Conservation (phyloP, 2,113 vertebrate species). For the Rhinopomastus cyanomelas region DNA sequence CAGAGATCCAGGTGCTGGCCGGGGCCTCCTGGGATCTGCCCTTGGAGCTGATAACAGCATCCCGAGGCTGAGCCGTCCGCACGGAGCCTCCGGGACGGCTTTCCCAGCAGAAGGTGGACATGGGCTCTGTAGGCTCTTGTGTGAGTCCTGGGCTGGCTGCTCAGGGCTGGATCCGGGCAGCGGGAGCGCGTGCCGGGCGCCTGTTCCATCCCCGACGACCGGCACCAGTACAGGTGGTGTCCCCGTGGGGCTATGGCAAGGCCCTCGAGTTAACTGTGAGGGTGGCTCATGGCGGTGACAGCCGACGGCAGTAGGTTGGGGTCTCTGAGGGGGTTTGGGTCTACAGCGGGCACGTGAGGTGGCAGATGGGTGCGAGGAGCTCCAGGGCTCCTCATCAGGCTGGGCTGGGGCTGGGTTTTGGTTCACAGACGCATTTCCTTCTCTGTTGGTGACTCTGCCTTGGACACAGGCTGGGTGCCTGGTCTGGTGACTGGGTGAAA, state of each 20-base stretch:
- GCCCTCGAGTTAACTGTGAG: no score
- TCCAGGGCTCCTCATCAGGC: fast-evolving
- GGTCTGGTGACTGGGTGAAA: background rate
- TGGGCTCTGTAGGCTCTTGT: fast-evolving
- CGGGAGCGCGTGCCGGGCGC: background rate
- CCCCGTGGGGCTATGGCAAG: fast-evolving
- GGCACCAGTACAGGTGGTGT: fast-evolving
- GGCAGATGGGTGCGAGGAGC: background rate
- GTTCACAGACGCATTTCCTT: fast-evolving
- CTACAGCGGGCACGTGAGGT: background rate
- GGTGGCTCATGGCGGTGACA: fast-evolving
- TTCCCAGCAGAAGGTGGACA: background rate
- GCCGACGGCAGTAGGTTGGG: background rate
- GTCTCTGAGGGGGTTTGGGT: background rate
- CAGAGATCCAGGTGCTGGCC: fast-evolving
- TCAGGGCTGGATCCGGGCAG: background rate
- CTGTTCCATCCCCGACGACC: fast-evolving
- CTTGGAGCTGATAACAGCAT: fast-evolving
- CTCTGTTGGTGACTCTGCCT: background rate
- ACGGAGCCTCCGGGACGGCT: fast-evolving
- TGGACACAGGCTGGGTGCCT: background rate
- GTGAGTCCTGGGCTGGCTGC: fast-evolving
- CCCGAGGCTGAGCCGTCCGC: background rate
- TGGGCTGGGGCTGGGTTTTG: fast-evolving
- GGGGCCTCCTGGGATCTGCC: fast-evolving